Evolutionary conservation across 2,888 invertebrate genomes (phyloP).

Genomic region (Athalia cordata): DNA sequence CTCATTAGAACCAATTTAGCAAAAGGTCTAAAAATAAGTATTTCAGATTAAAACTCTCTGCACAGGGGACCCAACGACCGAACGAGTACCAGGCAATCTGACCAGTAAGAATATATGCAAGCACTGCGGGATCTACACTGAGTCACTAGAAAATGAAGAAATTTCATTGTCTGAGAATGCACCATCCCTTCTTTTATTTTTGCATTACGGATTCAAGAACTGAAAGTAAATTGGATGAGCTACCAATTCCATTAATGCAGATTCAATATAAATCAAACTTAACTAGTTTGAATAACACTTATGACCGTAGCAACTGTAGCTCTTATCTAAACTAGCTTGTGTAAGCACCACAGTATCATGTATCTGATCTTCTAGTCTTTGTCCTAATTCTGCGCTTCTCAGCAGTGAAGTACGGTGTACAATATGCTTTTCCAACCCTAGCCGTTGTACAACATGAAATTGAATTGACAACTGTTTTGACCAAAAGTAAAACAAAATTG

Average conservation of each 20-base stretch:
- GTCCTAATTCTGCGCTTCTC: not conserved
- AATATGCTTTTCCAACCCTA: not conserved
- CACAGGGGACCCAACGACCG: not conserved
- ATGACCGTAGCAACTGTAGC: not conserved
- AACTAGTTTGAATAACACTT: not conserved
- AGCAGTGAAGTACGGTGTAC: not conserved
- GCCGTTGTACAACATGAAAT: too few species aligned
- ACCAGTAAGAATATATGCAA: not conserved
- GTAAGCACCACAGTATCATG: not conserved
- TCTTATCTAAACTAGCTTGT: not conserved
- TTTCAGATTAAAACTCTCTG: constrained; percentile 36
- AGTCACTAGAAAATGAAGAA: constrained; percentile 11
- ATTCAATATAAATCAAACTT: not conserved
- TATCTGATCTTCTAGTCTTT: not conserved
- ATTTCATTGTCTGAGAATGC: not conserved
- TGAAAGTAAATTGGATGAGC: not conserved
- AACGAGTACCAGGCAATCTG: not conserved
- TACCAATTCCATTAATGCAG: not conserved
- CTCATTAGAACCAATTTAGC: constrained; percentile 63
- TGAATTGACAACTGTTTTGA: too few species aligned
- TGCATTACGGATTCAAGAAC: not conserved
- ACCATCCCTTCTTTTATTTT: not conserved
- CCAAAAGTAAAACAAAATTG: too few species aligned
- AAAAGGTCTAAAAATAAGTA: constrained; percentile 63
- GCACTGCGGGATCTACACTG: constrained; percentile 24